Base-by-base conservation (phyloP, 2,113 vertebrate genomes). In the Cairina moschata region DNA sequence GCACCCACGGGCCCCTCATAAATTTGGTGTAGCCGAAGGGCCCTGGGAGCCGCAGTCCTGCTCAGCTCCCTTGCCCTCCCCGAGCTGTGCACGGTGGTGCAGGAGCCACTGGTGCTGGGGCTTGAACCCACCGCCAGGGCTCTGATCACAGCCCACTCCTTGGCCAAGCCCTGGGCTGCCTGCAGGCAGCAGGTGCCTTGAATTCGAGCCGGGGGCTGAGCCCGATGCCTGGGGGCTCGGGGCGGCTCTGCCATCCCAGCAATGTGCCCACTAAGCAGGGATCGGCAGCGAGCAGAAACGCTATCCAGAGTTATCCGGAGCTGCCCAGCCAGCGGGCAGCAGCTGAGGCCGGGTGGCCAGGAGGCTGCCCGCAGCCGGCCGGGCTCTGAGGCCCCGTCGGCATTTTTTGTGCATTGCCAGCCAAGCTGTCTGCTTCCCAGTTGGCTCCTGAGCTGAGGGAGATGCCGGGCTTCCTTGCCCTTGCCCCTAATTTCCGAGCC, bases 271-370 rank as follows among this genome's bases (percentile, higher is more conserved):
- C 78, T 90, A 91, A 95, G 92, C 91, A 95, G 88, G 72, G 81
- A 80, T 75, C 71, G 56, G 94, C 34, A 28, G 69, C 1, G 9
- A 91, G 95, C 71, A 75, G 97, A 97, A 97, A 93, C 1, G 5
- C 68, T 86, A 93, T 56, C 91, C 96, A 2, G 1, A 20, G 29
- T 23, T 16, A 40, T 65, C 62, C 38, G 20, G 52, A 40, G 38
- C 26, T 65, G 63, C 63, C 68, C 55, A 2, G 2, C 2, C 1
- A 38, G 46, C 2, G 8, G 82, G 91, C 69, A 46, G 88, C 95
- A 94, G 94, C 94, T 86, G 96, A 92, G 91, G 88, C 75, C 94
- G 89, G 82, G 96, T 91, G 91, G 88, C 75, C 94, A 87, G 82
- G 84, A 94, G 88, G 76, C 92, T 88, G 79, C 50, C 0, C 1